Evolutionary conservation across 2,113 vertebrate species (phyloP), one percentile per base, ranked within the genome.

Genomic region (Baryphthengus martii): DNA sequence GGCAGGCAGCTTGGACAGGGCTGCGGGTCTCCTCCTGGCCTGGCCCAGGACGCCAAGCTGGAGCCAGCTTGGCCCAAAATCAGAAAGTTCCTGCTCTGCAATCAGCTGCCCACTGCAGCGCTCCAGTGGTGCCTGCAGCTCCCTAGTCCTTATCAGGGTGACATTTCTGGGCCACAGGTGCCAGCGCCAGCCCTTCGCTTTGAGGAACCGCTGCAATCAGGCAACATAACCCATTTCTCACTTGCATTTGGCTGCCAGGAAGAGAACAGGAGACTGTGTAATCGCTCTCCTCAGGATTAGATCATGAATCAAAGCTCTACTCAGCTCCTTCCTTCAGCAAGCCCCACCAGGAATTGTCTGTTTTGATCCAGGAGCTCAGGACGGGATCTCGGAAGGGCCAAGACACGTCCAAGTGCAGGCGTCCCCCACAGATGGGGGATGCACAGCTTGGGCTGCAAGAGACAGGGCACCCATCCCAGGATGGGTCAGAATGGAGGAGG

Each of bases 121-220:
- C 83, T 53, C 29, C 1, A 9, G n/a, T 3, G 49, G 70, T 24
- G 52, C 87, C 59, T 2, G 2, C 83, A 26, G 63, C 67, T 80
- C 84, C 53, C 37, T 0, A 1, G 65, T 23, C 5, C 3, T 80
- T 95, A 96, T 96, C 95, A 96, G 91, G 89, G 94, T 95, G 96
- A 96, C 93, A 91, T 94, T 96, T 85, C 87, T 58, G 83, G 90
- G 89, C 81, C 37, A 66, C 1, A 4, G 44, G 62, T 56, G 47
- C 93, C 63, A 78, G 95, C 7, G 17, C 84, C 89, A 88, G 85
- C 85, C 67, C 88, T 70, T 40, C 1, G 0, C 95, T 96, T 97
- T 97, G 96, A 96, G 89, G 89, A 85, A 44, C 96, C 58, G 84
- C 91, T 49, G 77, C 88, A 91, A 90, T 89, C 94, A 70, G 81